Base-by-base conservation (phyloP, 2,113 vertebrate genomes). In the Lampris megalopsis region DNA sequence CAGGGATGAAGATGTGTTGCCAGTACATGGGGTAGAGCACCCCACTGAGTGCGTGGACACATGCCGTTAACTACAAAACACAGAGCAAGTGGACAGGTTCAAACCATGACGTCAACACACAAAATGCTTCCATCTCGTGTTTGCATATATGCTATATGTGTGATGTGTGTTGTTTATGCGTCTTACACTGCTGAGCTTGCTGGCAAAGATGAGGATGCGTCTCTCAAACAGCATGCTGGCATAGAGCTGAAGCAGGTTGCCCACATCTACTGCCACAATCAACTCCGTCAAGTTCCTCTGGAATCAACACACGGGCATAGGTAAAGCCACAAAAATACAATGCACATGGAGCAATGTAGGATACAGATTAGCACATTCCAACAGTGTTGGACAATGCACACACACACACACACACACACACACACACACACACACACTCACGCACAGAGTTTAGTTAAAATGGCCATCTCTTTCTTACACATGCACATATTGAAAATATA, bases 1-100 rank as follows among this genome's bases (percentile, higher is more conserved):
- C 95, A 7, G 97, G 96, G 70, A 98, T 98, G 86, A 96, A 96
- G 87, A 98, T 96, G 77, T 98, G 97, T 66, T 98, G 96, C 97
- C 97, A 98, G 92, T 91, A 93, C 97, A 98, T 97, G 70, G 97
- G 96, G 65, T 95, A 95, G 6, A 98, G 90, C 79, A 96, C 87
- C 4, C 92, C 89, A 5, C 92, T 92, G 47, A 95, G 94, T 3
- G 96, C 97, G 7, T 97, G 95, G 13, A 97, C 89, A 8, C 97
- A 97, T 1, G 97, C 95, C 0, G 97, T 97, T 65, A 98, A 86
- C 96, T 98, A 79, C 57, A 64, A 8, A 73, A 48, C 9, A 85
- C 56, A 82, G 58, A 53, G 43, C 1, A 4, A 24, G 37, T 67
- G 8, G 49, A 57, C 9, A 5, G 3, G 36, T 68, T 83, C 7